Evolutionary conservation across 2,113 vertebrate genomes (phyloP).

Genomic region (Lampris incognitus): DNA sequence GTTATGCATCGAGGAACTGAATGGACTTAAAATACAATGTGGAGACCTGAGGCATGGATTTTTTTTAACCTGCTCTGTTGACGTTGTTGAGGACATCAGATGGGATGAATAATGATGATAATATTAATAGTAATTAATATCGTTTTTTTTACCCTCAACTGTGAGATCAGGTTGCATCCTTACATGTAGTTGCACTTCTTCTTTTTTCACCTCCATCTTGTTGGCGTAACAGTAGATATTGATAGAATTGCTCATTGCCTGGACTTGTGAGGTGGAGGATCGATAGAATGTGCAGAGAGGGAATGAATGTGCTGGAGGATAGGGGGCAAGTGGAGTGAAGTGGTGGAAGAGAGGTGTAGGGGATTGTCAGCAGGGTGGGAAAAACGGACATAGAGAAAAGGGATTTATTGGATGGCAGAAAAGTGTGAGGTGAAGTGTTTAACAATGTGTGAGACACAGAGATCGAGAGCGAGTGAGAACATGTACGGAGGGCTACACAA

Average conservation of each 20-base stretch:
- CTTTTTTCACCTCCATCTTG: not conserved
- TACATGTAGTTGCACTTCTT: constrained; percentile 2
- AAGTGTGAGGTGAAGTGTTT: not conserved
- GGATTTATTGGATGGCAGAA: not conserved
- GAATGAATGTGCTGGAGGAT: not conserved
- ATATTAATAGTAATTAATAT: no score
- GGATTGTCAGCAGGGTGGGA: not conserved
- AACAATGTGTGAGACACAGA: not conserved
- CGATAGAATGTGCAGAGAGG: constrained; percentile 28
- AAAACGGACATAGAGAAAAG: not conserved
- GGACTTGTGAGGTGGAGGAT: constrained; percentile 35
- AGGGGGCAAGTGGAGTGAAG: not conserved
- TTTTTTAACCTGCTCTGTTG: not conserved
- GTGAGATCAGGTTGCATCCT: not conserved
- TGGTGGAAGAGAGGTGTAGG: constrained; percentile 10
- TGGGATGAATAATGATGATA: not conserved
- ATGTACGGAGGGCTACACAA: no score
- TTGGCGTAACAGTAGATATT: constrained; percentile 44
- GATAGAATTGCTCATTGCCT: constrained; percentile 36
- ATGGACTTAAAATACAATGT: constrained; percentile 8
- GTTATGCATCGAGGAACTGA: constrained; percentile 16
- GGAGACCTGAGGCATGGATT: constrained; percentile 18
- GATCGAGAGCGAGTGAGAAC: not conserved
- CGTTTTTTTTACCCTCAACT: constrained; percentile 9
- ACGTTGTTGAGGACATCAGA: constrained; percentile 13